Conservation (phyloP, 2,797 vertebrate species). For the Parauchenoglanis punctatus region DNA sequence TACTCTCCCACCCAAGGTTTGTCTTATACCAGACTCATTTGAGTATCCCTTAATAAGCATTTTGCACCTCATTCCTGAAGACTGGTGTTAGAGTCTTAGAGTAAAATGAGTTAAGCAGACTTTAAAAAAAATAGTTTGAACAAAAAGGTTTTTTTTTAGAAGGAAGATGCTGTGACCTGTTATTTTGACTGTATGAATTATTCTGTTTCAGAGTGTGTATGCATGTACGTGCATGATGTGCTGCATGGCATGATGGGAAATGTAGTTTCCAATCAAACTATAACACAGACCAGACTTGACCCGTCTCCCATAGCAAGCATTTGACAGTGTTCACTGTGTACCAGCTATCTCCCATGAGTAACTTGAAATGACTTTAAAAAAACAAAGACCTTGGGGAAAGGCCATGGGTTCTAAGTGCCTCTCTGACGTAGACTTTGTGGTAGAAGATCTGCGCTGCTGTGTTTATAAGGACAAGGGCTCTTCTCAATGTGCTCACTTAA, state of each 20-base stretch:
- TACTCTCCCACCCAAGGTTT: conserved; percentile 39
- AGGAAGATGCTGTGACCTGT: not conserved
- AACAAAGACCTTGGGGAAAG: not conserved
- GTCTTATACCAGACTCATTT: conserved; percentile 23
- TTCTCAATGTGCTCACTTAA: not conserved
- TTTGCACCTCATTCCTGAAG: conserved; percentile 43
- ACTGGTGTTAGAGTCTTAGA: conserved; percentile 15
- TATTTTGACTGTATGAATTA: conserved; percentile 21
- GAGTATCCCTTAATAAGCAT: conserved; percentile 31
- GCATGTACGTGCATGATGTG: conserved; percentile 75
- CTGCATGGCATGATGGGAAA: conserved; percentile 80
- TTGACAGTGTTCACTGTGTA: not conserved
- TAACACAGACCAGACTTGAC: not conserved
- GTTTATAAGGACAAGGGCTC: not conserved
- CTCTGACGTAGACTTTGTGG: not conserved
- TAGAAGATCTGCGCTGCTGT: not conserved
- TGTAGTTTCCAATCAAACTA: conserved; percentile 31
- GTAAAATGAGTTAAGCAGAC: not conserved
- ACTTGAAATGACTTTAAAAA: conserved; percentile 25
- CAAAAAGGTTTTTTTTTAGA: too few relatives aligned
- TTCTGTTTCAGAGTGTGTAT: conserved; percentile 23
- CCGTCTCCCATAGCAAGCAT: not conserved
- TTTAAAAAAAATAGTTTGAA: not conserved
- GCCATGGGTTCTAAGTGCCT: not conserved
- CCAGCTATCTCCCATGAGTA: not conserved